Percentiles rank a stretch among this genome's conserved stretches.
Conservation (phyloP, 2,888 invertebrate species). For the Crematogaster levior region DNA sequence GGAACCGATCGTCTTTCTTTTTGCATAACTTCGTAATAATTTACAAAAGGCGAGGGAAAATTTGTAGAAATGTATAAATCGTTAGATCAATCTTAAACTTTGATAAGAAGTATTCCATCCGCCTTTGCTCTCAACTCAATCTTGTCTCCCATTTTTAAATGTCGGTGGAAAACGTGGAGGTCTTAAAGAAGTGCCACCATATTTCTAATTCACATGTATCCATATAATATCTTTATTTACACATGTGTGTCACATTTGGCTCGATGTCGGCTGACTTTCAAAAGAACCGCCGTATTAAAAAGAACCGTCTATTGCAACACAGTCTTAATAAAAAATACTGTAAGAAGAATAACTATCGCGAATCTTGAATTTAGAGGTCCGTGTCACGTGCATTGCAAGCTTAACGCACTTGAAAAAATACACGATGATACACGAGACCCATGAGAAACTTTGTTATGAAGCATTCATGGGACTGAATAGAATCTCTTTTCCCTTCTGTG, state of each 20-base stretch:
- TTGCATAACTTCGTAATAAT: background rate
- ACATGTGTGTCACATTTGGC: background rate
- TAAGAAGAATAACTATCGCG: background rate
- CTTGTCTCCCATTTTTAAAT: background rate
- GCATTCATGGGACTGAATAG: background rate
- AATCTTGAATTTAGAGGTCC: background rate
- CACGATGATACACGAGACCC: background rate
- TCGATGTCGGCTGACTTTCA: background rate
- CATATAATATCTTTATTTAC: background rate
- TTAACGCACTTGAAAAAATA: slow-evolving; percentile 9
- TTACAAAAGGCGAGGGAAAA: no score
- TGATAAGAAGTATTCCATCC: background rate
- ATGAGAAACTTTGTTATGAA: background rate
- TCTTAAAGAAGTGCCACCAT: background rate
- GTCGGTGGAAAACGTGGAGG: background rate
- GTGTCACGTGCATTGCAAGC: background rate
- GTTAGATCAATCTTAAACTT: background rate
- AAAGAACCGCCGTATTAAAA: no score
- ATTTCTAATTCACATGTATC: background rate
- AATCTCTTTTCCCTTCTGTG: background rate
- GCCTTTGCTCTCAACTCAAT: background rate
- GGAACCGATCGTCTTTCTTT: background rate
- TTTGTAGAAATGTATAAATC: no score
- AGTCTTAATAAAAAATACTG: background rate
- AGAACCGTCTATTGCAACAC: background rate